Conservation (phyloP, 2,888 invertebrate genomes). For the Deilephila elpenor region DNA sequence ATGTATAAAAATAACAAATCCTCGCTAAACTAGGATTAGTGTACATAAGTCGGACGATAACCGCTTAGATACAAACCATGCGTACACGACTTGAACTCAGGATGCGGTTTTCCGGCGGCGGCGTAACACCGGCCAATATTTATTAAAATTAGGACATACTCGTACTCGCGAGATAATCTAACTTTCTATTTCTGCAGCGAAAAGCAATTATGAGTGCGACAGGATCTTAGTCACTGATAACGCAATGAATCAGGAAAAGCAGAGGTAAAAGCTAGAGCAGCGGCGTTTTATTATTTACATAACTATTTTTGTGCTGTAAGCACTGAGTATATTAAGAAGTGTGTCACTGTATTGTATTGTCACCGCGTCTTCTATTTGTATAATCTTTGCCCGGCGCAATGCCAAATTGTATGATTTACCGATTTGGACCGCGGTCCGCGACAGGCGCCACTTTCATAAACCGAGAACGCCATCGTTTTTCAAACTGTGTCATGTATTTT, state of each 20-base stretch:
- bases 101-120: constrained; percentile 32
- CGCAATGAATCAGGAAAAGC: constrained; percentile 18
- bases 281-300: constrained; percentile 16
- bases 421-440: constrained; percentile 50
- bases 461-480: constrained; percentile 56
- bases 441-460: constrained; percentile 71
- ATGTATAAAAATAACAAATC: constrained; percentile 1
- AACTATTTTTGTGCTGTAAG: constrained; percentile 28
- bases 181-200: constrained; percentile 8
- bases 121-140: constrained; percentile 19
- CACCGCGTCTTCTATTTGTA: constrained; percentile 34
- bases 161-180: not conserved
- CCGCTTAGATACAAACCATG: constrained; percentile 27
- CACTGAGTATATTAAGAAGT: constrained; percentile 25
- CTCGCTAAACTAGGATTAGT: constrained; percentile 3
- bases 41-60: constrained; percentile 8
- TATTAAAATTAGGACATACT: constrained; percentile 28
- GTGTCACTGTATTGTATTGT: constrained; percentile 29
- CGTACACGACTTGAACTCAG: constrained; percentile 24
- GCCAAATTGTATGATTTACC: constrained; percentile 79
- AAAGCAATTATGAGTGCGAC: not conserved
- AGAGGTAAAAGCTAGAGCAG: constrained; percentile 7
- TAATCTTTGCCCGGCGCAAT: constrained; percentile 65
- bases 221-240: constrained; percentile 10
- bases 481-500: constrained; percentile 64